Base-by-base conservation (phyloP, 2,888 invertebrate genomes). In the Timema cristinae region DNA sequence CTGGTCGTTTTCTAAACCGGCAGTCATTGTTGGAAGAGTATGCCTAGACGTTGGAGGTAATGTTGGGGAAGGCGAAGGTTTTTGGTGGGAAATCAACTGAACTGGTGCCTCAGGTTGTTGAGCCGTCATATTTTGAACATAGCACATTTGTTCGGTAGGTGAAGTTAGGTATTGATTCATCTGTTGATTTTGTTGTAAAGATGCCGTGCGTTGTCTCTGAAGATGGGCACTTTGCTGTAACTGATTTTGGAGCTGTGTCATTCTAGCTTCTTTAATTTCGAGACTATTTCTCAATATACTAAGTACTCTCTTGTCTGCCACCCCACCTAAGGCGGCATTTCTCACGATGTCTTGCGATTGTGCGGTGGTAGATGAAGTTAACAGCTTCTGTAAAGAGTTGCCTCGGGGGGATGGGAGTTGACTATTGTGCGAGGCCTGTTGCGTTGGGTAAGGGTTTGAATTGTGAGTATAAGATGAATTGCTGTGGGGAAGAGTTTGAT, bases 231-330 rank as follows among this genome's bases (percentile, higher is more conserved):
- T 85, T 84, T 73, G 83, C 83, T 75, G 85, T 83, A 80, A 85
- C 84, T 81, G 84, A 82, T 77, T 85, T 85, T 56, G 82, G 79
- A 84, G 83, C 78, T 85, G 71, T 52, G 66, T 74, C 72, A 75
- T 86, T 73, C 84, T 80, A 47, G 86, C 84, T 77, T 88, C 88
- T 72, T 83, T 82, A 71, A 83, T 84, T 82, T 91, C 91, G 77
- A 92, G 83, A 80, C 89, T 91, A 77, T 88, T 90, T 78, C 91
- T 84, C 70, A 92, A 81, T 78, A 91, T 86, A 78, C 88, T 90
- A 74, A 91, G 82, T n/a, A 91, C 90, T 75, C 88, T 85, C 79
- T 90, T 90, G 79, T 91, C 88, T n/a, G 88, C 89, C 52, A 88
- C 70, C 48, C 68, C 70, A 50, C 69, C 66, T 49, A 54, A 66